Evolutionary conservation across 2,797 vertebrate species (phyloP), one percentile per base, ranked within the genome.

Genomic region (Pteronotus mesoamericanus): DNA sequence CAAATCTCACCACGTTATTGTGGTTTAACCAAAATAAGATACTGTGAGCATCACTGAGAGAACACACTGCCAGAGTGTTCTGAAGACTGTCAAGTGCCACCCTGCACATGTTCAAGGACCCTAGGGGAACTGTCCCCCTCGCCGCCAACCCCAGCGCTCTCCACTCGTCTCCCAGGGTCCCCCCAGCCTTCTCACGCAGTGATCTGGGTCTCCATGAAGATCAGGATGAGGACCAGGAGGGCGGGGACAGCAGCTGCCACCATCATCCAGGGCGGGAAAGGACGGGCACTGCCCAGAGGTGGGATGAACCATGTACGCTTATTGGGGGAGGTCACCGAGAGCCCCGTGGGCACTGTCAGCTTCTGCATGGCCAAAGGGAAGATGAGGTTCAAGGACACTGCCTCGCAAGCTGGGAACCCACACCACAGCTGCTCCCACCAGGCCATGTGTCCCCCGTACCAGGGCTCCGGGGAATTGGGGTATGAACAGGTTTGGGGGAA

Each of bases 131-230:
- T 1, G 0, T 32, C 34, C 22, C n/a, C 61, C 39, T 29, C 48
- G 14, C 55, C 0, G 18, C 37, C 15, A 19, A 21, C 9, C n/a
- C 51, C 55, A 2, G 24, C 32, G 14, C 91, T 32, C 64, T 4
- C 53, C 4, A 0, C 59, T 19, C 37, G 8, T 34, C 18, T 5
- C 53, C 39, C 4, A 6, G 51, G 8, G 42, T 14, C 5, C 10
- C 10, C 86, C 90, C 66, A 37, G 78, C 66, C 69, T 96, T 98
- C 99, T 98, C 98, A 99, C 99, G 99, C 99, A 14, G 99, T 99
- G 97, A 99, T 99, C 97, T 99, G 99, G 9, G 99, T 99, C 98
- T 99, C 99, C 99, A 99, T 99, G 98, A 99, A 99, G 98, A 99
- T 99, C 94, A 99, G 99, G 98, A 99, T 99, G 98, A 99, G 99